Percentiles rank a stretch among this genome's conserved stretches.
phyloP scores from a whole-genome alignment of 2,888 invertebrate species.

The Eupithecia centaureata region DNA sequence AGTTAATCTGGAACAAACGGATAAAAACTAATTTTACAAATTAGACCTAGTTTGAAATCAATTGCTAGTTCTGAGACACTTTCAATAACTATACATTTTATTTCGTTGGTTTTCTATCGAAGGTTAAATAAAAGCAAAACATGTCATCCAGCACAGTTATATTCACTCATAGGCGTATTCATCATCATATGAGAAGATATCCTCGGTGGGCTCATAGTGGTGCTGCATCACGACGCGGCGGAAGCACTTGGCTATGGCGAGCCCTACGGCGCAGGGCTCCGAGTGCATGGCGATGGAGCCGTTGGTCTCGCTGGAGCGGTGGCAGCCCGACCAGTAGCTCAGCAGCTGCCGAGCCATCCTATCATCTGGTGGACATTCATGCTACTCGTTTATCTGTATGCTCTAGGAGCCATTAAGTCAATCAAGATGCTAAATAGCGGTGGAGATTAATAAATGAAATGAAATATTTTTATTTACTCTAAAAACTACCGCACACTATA shows the following conservation, averaged over 20 bases:
- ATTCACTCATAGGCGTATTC: background rate
- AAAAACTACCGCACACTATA: too few relatives aligned
- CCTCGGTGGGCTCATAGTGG: conserved; percentile 37
- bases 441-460: too few relatives aligned
- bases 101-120: too few relatives aligned
- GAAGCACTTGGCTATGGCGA: conserved; percentile 53
- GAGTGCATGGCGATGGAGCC: background rate
- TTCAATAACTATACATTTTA: too few relatives aligned
- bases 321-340: conserved; percentile 26
- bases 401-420: too few relatives aligned
- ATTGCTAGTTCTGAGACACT: too few relatives aligned
- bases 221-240: conserved; percentile 41
- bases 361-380: conserved; percentile 48
- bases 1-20: too few relatives aligned
- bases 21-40: too few relatives aligned
- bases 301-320: background rate
- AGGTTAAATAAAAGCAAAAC: background rate
- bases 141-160: background rate
- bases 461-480: too few relatives aligned
- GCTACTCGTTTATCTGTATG: too few relatives aligned
- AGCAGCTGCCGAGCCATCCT: conserved; percentile 41
- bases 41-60: too few relatives aligned
- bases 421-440: too few relatives aligned
- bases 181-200: conserved; percentile 9
- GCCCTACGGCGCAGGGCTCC: conserved; percentile 34